Evolutionary conservation across 2,888 invertebrate species (phyloP), one percentile per base, ranked within the genome.

Genomic region (Acholoe squamosa): DNA sequence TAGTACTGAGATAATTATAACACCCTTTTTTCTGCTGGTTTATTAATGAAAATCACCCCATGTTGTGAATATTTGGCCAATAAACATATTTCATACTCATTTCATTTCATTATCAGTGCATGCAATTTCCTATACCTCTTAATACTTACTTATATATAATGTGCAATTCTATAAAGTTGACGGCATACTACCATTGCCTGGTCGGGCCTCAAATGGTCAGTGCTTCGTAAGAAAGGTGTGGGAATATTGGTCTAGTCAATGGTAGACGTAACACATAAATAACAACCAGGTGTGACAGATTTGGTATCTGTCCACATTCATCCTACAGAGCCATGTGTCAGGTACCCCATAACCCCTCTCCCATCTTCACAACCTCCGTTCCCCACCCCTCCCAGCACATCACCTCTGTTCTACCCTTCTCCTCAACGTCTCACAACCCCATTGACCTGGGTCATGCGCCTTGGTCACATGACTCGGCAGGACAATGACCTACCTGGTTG

Each of bases 401-500:
- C 43, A 22, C 51, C 84, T n/a, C 51, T 5, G 28, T 34, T 34
- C 84, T 16, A 16, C 43, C 84, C 84, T 22, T 34, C 84, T 76
- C 84, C 77, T 43, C 84, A 12, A 19, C 84, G 51, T 34, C 84
- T 25, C 84, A 25, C 54, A 12, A 56, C 54, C 52, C 86, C 10
- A n/a, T 52, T 56, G 86, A 86, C 86, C 86, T 31, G 12, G 86
- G 54, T 28, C 54, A 43, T 16, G 28, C 31, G 86, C 19, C 22
- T 31, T 54, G 33, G 86, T 54, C 86, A 86, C 86, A 56, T 86
- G 86, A 56, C 86, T 86, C 56, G 14, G 25, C 52, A 28, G 28
- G 7, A 54, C 54, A 52, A 86, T 31, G 56, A 28, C 86, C 56
- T 54, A 86, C 86, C 86, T 86, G 86, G 86, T 86, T 54, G 52